Base-by-base conservation (phyloP, 2,888 invertebrate genomes). In the Tetanocera ferruginea region DNA sequence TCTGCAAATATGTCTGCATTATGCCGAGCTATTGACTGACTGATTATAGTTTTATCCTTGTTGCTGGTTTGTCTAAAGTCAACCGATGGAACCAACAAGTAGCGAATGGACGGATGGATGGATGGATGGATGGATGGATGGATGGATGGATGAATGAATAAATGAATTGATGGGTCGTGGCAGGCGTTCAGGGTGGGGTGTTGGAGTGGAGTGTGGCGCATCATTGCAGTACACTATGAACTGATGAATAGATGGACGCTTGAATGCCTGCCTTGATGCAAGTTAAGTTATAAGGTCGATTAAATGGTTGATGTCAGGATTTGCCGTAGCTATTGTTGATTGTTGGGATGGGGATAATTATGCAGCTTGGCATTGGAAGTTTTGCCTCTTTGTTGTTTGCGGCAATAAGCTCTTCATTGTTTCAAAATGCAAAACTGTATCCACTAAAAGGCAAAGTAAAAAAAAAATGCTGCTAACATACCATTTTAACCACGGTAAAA, bases 1-100 rank as follows among this genome's bases (percentile, higher is more conserved):
- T 75, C 19, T 43, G 52, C 66, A 67, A 67, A 75, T 55, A 64
- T 66, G 76, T 69, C 69, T 11, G 70, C 57, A 62, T 51, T 76
- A 60, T 57, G 55, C 51, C 17, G 69, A 76, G 25, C 74, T 55
- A 76, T 19, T 6, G 37, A 55, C 55, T 52, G 67, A 75, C 75
- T 75, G 66, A 67, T 55, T 74, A 64, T 51, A 43, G 62, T 23
- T 49, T 37, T 23, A 52, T n/a, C 51, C 73, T 52, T 17, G 52
- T 17, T 34, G 52, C 17, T 23, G 75, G 60, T 25, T n/a, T 14
- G 66, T 31, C 37, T 19, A 37, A 31, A 49, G 64, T 52, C 51
- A 57, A 51, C 69, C 67, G 55, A 31, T 17, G 25, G 43, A 52
- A 37, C 37, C 25, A 66, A 64, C 73, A 62, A 37, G 52, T 17